phyloP scores from a whole-genome alignment of 1,140 invertebrate genomes.

The Aphelinus certus region DNA sequence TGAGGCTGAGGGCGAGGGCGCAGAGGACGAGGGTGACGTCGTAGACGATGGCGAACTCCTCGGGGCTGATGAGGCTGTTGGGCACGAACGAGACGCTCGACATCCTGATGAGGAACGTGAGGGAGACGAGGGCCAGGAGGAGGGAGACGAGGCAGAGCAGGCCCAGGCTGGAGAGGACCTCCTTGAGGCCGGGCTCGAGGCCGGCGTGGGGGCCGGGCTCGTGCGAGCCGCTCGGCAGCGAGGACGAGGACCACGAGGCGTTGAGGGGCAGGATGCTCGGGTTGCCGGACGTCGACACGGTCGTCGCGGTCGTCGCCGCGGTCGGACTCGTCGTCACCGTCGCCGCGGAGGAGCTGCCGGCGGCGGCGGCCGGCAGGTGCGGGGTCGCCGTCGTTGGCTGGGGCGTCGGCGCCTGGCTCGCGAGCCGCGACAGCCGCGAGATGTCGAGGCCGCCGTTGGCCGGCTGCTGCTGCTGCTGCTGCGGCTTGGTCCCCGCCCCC shows the following conservation, averaged over 20 bases:
- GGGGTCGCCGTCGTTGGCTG: conserved; percentile 54
- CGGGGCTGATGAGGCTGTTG: conserved; percentile 70
- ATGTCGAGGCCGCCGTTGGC: conserved; percentile 68
- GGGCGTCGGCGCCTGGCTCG: conserved; percentile 56
- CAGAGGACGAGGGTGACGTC: conserved; percentile 90
- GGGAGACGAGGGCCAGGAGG: conserved; percentile 81
- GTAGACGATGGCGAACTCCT: conserved; percentile 87
- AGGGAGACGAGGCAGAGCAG: conserved; percentile 86
- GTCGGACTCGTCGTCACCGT: background rate
- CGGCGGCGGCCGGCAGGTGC: background rate
- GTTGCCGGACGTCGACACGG: conserved; percentile 42
- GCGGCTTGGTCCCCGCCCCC: conserved; percentile 1
- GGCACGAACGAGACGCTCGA: conserved; percentile 72
- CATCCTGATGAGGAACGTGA: conserved; percentile 87
- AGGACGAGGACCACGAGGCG: conserved; percentile 66
- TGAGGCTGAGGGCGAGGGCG: conserved; percentile 85
- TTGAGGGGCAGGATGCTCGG: conserved; percentile 59
- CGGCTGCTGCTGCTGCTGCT: conserved; percentile 39
- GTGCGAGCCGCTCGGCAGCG: conserved; percentile 63
- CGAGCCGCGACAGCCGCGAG: conserved; percentile 61
- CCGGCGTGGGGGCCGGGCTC: conserved; percentile 59
- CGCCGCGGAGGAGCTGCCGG: conserved; percentile 23
- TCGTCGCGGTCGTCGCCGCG: conserved; percentile 15
- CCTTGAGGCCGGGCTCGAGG: conserved; percentile 72
- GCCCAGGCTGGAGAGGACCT: conserved; percentile 86